Conservation (phyloP, 2,888 invertebrate species). For the Agonopterix arenella region DNA sequence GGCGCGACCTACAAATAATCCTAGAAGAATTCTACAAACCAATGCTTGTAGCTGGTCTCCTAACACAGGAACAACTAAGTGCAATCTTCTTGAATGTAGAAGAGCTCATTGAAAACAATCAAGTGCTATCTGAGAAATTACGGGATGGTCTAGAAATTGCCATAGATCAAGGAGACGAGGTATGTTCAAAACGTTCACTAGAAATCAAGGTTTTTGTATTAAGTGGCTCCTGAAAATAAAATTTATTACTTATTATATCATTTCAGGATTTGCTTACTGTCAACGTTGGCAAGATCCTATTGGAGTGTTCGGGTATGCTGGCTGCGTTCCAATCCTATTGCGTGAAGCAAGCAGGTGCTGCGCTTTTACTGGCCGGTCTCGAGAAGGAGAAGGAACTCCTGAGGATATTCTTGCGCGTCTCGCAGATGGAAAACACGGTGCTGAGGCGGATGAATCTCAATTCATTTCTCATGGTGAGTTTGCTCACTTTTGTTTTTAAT, state of each 20-base stretch:
- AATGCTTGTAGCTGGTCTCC: slow-evolving; percentile 93
- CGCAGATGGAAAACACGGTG: slow-evolving; percentile 97
- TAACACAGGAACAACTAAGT: slow-evolving; percentile 93
- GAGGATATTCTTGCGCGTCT: slow-evolving; percentile 95
- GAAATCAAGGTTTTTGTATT: not conserved
- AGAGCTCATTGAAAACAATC: slow-evolving; percentile 92
- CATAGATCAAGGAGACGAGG: slow-evolving; percentile 85
- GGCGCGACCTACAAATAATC: slow-evolving; percentile 93
- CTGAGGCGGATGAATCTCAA: slow-evolving; percentile 96
- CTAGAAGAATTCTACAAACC: slow-evolving; percentile 95
- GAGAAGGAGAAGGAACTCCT: slow-evolving; percentile 97
- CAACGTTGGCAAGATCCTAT: slow-evolving; percentile 92
- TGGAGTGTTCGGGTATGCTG: slow-evolving; percentile 94
- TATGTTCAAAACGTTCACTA: slow-evolving; percentile 16
- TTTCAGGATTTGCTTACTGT: slow-evolving; percentile 87
- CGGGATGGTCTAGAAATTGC: slow-evolving; percentile 92
- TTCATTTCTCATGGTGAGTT: slow-evolving; percentile 94
- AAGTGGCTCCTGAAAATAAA: not conserved
- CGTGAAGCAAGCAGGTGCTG: slow-evolving; percentile 93
- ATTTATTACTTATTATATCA: not conserved
- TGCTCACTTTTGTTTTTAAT: too few species aligned
- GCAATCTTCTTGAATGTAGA: slow-evolving; percentile 96
- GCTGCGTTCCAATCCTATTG: slow-evolving; percentile 97
- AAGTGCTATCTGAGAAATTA: slow-evolving; percentile 89
- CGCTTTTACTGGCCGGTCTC: slow-evolving; percentile 89